Evolutionary conservation across 2,797 vertebrate species (phyloP).

Genomic region (Phalloptychus januarius): DNA sequence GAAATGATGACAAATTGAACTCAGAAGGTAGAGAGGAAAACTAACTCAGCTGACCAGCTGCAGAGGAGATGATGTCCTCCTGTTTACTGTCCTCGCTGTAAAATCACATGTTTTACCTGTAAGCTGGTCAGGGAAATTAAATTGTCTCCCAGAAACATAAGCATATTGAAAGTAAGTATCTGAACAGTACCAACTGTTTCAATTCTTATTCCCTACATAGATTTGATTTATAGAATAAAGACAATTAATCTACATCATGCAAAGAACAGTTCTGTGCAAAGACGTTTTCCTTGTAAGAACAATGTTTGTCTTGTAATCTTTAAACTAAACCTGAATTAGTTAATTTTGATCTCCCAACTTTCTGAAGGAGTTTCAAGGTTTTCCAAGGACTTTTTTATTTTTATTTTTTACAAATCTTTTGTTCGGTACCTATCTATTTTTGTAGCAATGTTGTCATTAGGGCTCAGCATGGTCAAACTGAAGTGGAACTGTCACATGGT

Average conservation of each 20-base stretch:
- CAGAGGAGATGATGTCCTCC: slow-evolving; percentile 46
- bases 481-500: no score
- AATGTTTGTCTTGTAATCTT: neutral
- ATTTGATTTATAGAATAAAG: neutral
- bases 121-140: slow-evolving; percentile 28
- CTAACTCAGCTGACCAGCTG: slow-evolving; percentile 47
- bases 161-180: neutral
- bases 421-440: neutral
- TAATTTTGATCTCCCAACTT: neutral
- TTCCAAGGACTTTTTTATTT: neutral
- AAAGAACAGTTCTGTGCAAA: neutral
- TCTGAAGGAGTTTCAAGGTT: neutral
- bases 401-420: neutral
- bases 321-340: neutral
- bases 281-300: neutral
- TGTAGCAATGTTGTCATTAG: neutral
- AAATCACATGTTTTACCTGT: slow-evolving; percentile 22
- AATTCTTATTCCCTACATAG: neutral
- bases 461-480: no score
- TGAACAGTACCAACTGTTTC: neutral
- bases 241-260: neutral
- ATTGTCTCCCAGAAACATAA: slow-evolving; percentile 10
- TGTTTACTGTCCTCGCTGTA: slow-evolving; percentile 17
- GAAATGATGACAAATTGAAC: slow-evolving; percentile 65
- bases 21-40: slow-evolving; percentile 35